Conservation (phyloP, 2,113 vertebrate genomes). For the Lontra canadensis region DNA sequence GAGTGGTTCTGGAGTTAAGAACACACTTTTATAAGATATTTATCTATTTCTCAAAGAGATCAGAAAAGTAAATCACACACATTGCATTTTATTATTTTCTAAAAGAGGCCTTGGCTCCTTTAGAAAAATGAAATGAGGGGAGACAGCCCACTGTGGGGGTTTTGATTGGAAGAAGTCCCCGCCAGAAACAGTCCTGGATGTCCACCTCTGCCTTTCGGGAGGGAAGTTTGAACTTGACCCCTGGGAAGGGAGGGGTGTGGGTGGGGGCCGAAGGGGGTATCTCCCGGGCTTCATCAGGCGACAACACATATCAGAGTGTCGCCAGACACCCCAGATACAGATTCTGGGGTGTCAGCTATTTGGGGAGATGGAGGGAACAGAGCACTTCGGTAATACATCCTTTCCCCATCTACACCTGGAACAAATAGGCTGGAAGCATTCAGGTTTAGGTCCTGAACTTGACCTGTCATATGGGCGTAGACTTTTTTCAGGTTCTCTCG, state of each 20-base stretch:
- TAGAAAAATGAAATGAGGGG: conserved; percentile 71
- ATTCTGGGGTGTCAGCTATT: conserved; percentile 5
- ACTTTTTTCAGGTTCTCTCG: neutral
- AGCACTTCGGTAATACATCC: neutral
- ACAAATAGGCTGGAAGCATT: neutral
- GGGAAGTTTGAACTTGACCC: neutral
- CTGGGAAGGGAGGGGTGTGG: no score
- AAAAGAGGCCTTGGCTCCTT: conserved; percentile 71
- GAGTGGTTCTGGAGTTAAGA: conserved; percentile 84
- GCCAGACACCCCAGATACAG: conserved; percentile 27
- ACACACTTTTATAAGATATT: conserved; percentile 79
- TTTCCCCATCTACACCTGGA: neutral
- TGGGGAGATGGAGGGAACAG: neutral
- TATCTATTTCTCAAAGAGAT: conserved; percentile 80
- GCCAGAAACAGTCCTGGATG: conserved; percentile 47
- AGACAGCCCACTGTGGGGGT: conserved; percentile 59
- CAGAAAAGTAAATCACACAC: conserved; percentile 81
- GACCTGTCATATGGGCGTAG: neutral
- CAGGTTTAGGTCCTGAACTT: neutral
- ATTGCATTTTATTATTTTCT: conserved; percentile 78
- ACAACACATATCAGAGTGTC: neutral
- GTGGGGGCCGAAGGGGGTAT: neutral
- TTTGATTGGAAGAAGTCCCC: conserved; percentile 55
- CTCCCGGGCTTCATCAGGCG: neutral
- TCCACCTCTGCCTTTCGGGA: conserved; percentile 51